A percentile compares a stretch with the other conserved stretches of the same genome.
phyloP scores from a whole-genome alignment of 2,113 vertebrate genomes.

The Gavia stellata region DNA sequence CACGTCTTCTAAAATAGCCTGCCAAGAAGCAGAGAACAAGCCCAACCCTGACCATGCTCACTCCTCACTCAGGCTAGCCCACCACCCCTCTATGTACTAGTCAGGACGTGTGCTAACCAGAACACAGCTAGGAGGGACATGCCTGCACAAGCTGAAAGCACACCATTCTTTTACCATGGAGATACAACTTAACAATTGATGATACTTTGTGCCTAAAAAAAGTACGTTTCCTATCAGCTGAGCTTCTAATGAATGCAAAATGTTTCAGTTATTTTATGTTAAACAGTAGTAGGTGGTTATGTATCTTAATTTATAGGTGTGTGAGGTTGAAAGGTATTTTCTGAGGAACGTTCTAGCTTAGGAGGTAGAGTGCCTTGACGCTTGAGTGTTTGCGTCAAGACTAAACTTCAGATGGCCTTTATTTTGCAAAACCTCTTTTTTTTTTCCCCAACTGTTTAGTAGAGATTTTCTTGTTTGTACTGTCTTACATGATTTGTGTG shows the following conservation, averaged over 20 bases:
- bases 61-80: neutral
- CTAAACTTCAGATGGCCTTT: neutral
- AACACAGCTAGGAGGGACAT: fast-evolving
- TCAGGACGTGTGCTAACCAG: neutral
- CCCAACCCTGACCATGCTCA: neutral
- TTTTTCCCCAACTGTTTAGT: neutral
- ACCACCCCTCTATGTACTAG: neutral
- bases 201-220: neutral
- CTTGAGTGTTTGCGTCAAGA: neutral
- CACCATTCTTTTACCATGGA: neutral
- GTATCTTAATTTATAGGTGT: neutral
- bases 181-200: neutral
- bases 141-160: neutral
- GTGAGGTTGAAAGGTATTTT: neutral
- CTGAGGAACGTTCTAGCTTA: neutral
- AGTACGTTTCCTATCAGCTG: neutral
- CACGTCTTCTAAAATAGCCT: neutral
- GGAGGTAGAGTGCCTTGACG: neutral
- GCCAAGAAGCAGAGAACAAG: neutral
- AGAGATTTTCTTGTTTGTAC: neutral
- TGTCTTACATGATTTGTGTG: neutral
- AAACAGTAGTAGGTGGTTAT: neutral
- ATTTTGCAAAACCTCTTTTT: neutral
- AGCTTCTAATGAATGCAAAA: neutral
- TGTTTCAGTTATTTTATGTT: neutral